Evolutionary conservation across 2,888 invertebrate genomes (phyloP), one percentile per base, ranked within the genome.

Genomic region (Clepsis dumicolana): DNA sequence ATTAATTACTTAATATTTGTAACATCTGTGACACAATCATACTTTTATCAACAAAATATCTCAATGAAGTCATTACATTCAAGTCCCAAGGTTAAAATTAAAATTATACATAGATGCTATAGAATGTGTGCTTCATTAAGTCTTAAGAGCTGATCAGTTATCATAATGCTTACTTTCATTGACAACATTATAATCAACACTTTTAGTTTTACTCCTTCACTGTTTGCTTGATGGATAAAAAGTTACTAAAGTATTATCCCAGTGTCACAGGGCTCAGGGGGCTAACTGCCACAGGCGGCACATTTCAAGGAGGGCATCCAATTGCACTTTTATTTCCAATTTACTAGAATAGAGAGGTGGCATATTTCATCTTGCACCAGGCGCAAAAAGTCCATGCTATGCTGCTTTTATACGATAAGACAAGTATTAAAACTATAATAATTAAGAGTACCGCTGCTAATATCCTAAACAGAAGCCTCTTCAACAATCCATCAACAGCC

Each of bases 101-200:
- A 41, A 35, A 21, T 32, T 38, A 24, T 2, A 59, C 24, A 38
- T 41, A 27, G 7, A 25, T n/a, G 10, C 16, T 41, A 12, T 32
- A n/a, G 53, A 29, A 16, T 16, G 27, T 52, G n/a, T 27, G 52
- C 59, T 59, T 59, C 59, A 41, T 38, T 59, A 66, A 73, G 70
- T 70, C 64, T 74, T 67, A 54, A 5, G 8, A n/a, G 57, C n/a
- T 57, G 7, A 16, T 8, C n/a, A 8, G 8, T 44, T 2, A 18
- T 38, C 38, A n/a, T n/a, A 14, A n/a, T n/a, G n/a, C n/a, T n/a
- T n/a, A 38, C n/a, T 38, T 4, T 38, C 38, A 38, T 14, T n/a
- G 38, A 4, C n/a, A 38, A 14, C 38, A 38, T 32, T 12, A n/a
- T n/a, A 10, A 12, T 12, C 8, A 32, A 10, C 12, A 35, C 38